A percentile compares a stretch with the other conserved stretches of the same genome.
These are phyloP conservation scores for Tholera decimalis DNA, from an alignment of 2,888 invertebrate genomes.

Conservation along the genomic window DNA sequence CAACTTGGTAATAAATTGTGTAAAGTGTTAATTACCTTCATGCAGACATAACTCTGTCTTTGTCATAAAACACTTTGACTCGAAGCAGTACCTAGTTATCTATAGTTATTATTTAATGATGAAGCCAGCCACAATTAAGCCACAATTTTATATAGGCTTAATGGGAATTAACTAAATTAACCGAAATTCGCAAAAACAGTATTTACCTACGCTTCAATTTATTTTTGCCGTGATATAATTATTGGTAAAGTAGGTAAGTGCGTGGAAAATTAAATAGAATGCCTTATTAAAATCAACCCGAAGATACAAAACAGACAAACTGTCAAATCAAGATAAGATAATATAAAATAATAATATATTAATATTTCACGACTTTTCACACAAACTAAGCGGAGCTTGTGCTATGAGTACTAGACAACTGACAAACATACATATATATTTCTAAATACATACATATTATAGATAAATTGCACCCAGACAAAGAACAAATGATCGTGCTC, in stretches of 20 bases:
- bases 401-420: too few species aligned
- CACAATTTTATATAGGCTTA: constrained; percentile 38
- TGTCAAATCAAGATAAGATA: not conserved
- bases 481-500: too few species aligned
- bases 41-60: not conserved
- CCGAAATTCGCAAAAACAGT: not conserved
- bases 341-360: too few species aligned
- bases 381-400: too few species aligned
- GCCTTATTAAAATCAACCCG: not conserved
- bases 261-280: not conserved
- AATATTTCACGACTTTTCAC: too few species aligned
- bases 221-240: too few species aligned
- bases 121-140: constrained; percentile 17
- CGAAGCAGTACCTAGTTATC: not conserved
- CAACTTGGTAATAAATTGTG: constrained; percentile 7
- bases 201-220: too few species aligned
- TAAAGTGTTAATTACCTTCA: constrained; percentile 7
- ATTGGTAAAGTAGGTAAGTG: constrained; percentile 2
- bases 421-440: too few species aligned
- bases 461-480: too few species aligned
- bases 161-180: constrained; percentile 34
- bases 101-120: constrained; percentile 13
- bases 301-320: not conserved
- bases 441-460: too few species aligned
- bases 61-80: not conserved